Percentiles rank a stretch among this genome's conserved stretches.
Evolutionary conservation across 2,888 invertebrate species (phyloP).

Genomic region (Zonitis immaculata): DNA sequence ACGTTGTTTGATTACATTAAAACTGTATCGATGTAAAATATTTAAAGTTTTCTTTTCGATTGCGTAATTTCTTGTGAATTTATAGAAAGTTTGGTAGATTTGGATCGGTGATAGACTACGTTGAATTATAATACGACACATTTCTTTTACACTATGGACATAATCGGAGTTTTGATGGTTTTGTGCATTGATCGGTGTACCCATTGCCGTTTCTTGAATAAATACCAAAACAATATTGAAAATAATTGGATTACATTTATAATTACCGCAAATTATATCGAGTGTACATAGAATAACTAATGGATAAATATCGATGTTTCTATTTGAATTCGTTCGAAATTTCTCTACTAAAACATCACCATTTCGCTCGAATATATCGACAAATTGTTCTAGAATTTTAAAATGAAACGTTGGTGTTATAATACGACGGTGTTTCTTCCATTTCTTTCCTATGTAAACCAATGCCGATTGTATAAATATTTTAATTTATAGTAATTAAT

Average conservation of each 20-base stretch:
- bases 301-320: not conserved
- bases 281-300: not conserved
- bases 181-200: slow-evolving; percentile 68
- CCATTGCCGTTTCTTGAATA: slow-evolving; percentile 64
- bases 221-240: no score
- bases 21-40: slow-evolving; percentile 12
- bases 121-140: slow-evolving; percentile 32
- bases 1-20: slow-evolving; percentile 14
- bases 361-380: not conserved
- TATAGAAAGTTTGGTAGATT: slow-evolving; percentile 48
- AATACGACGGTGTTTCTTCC: not conserved
- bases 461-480: no score
- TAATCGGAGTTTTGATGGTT: slow-evolving; percentile 63
- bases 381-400: not conserved
- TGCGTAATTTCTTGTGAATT: slow-evolving; percentile 56
- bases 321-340: not conserved
- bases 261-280: not conserved
- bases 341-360: not conserved
- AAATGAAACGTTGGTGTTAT: not conserved
- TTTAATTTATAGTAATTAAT: no score
- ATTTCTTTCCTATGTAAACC: not conserved
- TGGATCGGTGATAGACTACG: slow-evolving; percentile 46
- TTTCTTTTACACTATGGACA: slow-evolving; percentile 62
- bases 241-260: no score
- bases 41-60: slow-evolving; percentile 48